Evolutionary conservation across 2,113 vertebrate genomes (phyloP).

Genomic region (Hypomesus transpacificus): DNA sequence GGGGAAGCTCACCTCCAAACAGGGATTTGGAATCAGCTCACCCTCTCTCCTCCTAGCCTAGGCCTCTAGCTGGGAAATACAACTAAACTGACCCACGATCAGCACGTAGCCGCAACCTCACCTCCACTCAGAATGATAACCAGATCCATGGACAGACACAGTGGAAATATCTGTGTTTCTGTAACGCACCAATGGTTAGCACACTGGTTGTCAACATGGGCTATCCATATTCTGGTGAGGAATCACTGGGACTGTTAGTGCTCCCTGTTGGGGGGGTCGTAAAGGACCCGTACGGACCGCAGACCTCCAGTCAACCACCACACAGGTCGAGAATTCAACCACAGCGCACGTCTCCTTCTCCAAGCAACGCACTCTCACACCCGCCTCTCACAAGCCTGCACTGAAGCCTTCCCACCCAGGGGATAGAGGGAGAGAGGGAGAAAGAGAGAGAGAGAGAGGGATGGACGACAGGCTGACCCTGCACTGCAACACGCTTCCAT

Average conservation of each 20-base stretch:
- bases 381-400: slow-evolving; percentile 55
- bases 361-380: slow-evolving; percentile 55
- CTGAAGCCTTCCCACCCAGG: slow-evolving; percentile 39
- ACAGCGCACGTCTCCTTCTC: slow-evolving; percentile 37
- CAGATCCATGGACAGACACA: no score
- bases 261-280: not conserved
- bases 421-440: slow-evolving; percentile 26
- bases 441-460: slow-evolving; percentile 28
- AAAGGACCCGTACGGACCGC: slow-evolving; percentile 29
- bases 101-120: no score
- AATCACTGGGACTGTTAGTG: not conserved
- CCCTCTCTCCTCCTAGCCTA: no score
- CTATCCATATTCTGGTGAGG: not conserved
- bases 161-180: no score
- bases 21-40: no score
- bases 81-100: no score
- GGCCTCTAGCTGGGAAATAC: no score
- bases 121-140: no score
- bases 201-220: no score
- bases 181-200: no score
- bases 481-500: slow-evolving; percentile 60
- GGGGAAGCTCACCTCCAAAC: no score
- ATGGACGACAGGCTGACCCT: slow-evolving; percentile 62
- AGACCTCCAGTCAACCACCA: slow-evolving; percentile 23
- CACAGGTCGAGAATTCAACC: slow-evolving; percentile 42